phyloP scores from a whole-genome alignment of 2,113 vertebrate genomes.

The Gavialis gangeticus region DNA sequence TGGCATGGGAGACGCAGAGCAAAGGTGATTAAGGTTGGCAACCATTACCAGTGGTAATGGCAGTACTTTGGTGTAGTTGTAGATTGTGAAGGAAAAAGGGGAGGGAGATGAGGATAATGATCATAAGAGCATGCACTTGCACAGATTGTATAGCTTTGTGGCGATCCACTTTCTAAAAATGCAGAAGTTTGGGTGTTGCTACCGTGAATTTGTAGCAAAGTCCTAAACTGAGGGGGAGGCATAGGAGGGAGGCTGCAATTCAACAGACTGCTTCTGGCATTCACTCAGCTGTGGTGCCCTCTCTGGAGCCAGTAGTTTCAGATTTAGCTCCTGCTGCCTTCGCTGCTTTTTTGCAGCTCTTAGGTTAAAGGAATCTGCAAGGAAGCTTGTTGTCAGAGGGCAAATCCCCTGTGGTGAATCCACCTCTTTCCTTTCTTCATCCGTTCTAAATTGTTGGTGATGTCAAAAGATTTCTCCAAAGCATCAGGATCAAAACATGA shows the following conservation, averaged over 20 bases:
- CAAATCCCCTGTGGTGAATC: background rate
- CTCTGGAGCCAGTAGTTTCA: background rate
- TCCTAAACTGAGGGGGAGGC: background rate
- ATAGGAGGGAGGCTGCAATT: background rate
- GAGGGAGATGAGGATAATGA: background rate
- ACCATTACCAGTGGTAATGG: background rate
- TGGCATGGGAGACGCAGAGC: background rate
- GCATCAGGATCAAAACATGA: background rate
- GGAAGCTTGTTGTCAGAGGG: background rate
- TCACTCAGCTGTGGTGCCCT: background rate
- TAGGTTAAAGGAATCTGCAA: background rate
- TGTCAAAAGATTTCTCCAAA: conserved; percentile 1
- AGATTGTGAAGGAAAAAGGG: background rate
- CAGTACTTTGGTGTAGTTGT: background rate
- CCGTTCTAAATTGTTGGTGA: background rate
- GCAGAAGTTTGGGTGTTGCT: background rate
- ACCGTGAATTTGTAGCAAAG: background rate
- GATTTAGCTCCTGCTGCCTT: background rate
- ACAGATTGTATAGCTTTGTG: background rate
- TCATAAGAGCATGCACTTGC: background rate
- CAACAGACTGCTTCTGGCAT: background rate
- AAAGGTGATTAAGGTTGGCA: background rate
- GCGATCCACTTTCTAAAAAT: background rate
- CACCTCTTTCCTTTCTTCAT: background rate
- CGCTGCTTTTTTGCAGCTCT: background rate